Base-by-base conservation (phyloP, 2,113 vertebrate genomes). In the Oreotrochilus melanogaster region DNA sequence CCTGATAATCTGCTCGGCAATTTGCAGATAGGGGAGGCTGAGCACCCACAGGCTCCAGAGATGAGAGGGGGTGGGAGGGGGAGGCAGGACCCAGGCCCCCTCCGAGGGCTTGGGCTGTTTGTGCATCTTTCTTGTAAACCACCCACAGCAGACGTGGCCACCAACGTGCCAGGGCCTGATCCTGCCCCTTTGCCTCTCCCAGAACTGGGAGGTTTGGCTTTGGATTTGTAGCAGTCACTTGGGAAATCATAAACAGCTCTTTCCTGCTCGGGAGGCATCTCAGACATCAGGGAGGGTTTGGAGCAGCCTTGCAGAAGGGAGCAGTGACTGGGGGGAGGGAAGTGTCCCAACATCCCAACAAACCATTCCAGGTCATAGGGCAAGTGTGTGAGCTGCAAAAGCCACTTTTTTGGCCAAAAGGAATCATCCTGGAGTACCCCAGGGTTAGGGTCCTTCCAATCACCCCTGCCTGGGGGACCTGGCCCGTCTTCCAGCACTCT, bases 1-100 rank as follows among this genome's bases (percentile, higher is more conserved):
- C 0, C 85, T 67, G 80, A 94, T 92, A 91, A 92, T 95, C 96
- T 87, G 86, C 89, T 60, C 93, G 65, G 88, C 78, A 60, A 11
- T 89, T 92, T 78, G 93, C 94, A 94, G 95, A 96, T 78, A 88
- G 73, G 17, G 22, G 1, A 28, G 87, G 25, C 64, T 82, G 86
- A 79, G 75, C 54, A 0, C 86, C 57, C 14, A 1, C 67, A 93
- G 88, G 90, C 95, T 94, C 88, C 93, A 31, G 57, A 33, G 76
- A 70, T 8, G 1, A 0, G 13, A 2, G 69, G 75, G 75, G 75
- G 75, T 78, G 61, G 58, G 73, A 30, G 72, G 65, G 65, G 51
- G 56, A 90, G 70, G 28, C 74, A 58, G 64, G n/a, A 54, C 14
- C 7, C 30, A 10, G 11, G 14, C 51, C 61, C 37, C 15, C 48